Conservation (phyloP, 1,140 invertebrate genomes). For the Drosophila aff. region DNA sequence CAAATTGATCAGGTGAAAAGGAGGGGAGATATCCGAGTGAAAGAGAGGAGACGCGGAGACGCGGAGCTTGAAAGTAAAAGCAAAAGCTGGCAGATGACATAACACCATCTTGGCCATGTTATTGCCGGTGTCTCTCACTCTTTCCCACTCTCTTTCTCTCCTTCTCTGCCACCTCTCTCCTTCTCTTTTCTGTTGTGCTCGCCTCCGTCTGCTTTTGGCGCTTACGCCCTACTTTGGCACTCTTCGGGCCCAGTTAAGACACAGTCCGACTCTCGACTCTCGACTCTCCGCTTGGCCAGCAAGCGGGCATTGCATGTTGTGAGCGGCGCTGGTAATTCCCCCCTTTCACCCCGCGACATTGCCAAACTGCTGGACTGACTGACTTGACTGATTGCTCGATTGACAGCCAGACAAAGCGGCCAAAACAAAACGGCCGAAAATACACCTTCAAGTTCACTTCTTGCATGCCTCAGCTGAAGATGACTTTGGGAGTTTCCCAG, state of each 20-base stretch:
- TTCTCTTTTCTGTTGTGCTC: constrained; percentile 27
- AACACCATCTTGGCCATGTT: constrained; percentile 36
- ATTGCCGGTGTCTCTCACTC: constrained; percentile 19
- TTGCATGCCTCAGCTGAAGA: constrained; percentile 33
- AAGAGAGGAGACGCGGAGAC: background rate
- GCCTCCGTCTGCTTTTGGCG: constrained; percentile 36
- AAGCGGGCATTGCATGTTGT: constrained; percentile 43
- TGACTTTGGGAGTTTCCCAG: constrained; percentile 32
- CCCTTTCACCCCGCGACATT: constrained; percentile 17
- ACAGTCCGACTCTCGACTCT: background rate
- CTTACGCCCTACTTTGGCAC: constrained; percentile 59
- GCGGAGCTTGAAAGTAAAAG: constrained; percentile 43
- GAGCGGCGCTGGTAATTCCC: constrained; percentile 10
- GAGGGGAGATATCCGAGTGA: constrained; percentile 1
- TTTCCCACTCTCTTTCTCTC: background rate
- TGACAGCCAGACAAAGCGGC: constrained; percentile 26
- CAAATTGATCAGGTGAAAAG: constrained; percentile 29
- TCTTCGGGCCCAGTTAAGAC: constrained; percentile 22
- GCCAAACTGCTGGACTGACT: constrained; percentile 40
- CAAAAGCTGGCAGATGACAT: constrained; percentile 39
- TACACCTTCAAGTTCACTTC: constrained; percentile 44
- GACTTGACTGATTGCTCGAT: constrained; percentile 26
- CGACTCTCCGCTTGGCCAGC: constrained; percentile 31
- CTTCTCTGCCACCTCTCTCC: background rate
- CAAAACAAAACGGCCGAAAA: constrained; percentile 40